Conservation (phyloP, 2,888 invertebrate species). For the Drosophila robusta region DNA sequence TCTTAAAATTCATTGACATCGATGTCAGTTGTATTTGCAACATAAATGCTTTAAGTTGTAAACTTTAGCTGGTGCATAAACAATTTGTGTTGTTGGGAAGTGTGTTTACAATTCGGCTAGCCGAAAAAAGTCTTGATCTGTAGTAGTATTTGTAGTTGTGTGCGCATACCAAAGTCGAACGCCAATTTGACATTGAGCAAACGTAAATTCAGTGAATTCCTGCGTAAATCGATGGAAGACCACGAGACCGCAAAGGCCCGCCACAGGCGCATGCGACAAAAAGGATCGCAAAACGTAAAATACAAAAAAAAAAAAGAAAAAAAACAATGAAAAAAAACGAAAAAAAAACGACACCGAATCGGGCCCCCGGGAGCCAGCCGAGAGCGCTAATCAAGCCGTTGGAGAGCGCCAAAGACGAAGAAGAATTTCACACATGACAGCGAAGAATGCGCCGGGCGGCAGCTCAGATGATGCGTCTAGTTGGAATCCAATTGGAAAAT, state of each 20-base stretch:
- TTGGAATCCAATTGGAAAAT: constrained; percentile 21
- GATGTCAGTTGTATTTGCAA: no score
- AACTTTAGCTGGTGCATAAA: not conserved
- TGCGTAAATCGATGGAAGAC: constrained; percentile 58
- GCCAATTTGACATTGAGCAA: constrained; percentile 80
- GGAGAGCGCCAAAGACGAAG: constrained; percentile 16
- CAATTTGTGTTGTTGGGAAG: not conserved
- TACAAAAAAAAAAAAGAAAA: not conserved
- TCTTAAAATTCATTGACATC: no score
- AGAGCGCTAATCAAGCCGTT: constrained; percentile 30
- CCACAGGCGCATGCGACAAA: constrained; percentile 26
- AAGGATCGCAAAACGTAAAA: constrained; percentile 9
- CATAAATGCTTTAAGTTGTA: not conserved
- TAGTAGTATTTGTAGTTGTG: constrained; percentile 29
- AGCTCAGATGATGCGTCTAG: constrained; percentile 20
- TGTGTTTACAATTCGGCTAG: constrained; percentile 1
- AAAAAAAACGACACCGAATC: constrained; percentile 7
- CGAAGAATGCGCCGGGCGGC: constrained; percentile 55
- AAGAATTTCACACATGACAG: constrained; percentile 78
- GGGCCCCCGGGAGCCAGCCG: constrained; percentile 8
- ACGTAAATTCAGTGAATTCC: constrained; percentile 74
- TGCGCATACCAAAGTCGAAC: constrained; percentile 72
- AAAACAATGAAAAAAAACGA: not conserved
- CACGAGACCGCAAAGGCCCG: constrained; percentile 33
- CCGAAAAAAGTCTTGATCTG: not conserved